phyloP scores from a whole-genome alignment of 2,113 vertebrate species.

The Chloroceryle aenea region DNA sequence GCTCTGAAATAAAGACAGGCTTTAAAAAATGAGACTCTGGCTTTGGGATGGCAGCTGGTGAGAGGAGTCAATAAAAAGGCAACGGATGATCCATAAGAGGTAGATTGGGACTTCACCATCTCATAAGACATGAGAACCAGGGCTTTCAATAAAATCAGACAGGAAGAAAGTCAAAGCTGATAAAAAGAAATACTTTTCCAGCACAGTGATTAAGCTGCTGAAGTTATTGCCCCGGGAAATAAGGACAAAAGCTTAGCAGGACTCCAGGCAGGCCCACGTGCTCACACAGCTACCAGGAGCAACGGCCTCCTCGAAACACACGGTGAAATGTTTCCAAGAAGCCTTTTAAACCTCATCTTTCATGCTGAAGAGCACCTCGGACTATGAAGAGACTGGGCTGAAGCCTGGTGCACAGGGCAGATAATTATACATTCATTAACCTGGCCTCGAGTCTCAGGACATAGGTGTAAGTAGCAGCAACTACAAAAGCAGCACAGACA shows the following conservation, averaged over 20 bases:
- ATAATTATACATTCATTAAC: background rate
- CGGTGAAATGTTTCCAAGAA: fast-evolving
- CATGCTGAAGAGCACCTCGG: background rate
- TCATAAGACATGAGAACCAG: background rate
- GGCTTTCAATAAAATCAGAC: background rate
- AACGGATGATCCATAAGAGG: background rate
- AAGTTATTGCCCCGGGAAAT: background rate
- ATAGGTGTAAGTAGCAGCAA: fast-evolving
- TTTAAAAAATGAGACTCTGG: background rate
- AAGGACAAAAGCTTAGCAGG: background rate
- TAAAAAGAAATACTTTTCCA: background rate
- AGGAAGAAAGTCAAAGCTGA: background rate
- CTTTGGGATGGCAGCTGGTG: background rate
- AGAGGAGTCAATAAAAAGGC: background rate
- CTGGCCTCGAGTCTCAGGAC: background rate
- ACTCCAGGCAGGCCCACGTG: fast-evolving
- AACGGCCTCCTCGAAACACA: fast-evolving
- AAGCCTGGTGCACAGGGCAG: fast-evolving
- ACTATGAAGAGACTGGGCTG: fast-evolving
- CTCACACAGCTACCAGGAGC: background rate
- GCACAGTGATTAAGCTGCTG: background rate
- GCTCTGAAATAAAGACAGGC: background rate
- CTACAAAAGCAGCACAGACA: background rate
- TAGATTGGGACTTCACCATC: background rate
- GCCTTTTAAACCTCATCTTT: fast-evolving